A percentile compares a stretch with the other conserved stretches of the same genome.
Evolutionary conservation across 2,113 vertebrate genomes (phyloP).

Genomic region (Trachemys scripta): DNA sequence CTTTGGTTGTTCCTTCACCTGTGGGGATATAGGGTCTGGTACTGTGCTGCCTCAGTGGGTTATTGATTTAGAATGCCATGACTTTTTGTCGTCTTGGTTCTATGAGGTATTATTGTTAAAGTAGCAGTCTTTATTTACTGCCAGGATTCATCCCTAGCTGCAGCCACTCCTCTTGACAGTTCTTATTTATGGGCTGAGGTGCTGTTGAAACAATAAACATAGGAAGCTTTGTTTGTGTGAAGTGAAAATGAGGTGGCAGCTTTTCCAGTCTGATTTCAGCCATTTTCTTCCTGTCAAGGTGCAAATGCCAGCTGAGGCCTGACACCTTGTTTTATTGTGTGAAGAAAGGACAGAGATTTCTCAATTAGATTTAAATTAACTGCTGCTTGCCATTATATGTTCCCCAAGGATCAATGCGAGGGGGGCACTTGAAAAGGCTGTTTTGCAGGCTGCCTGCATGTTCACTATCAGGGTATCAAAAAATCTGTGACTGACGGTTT

Average conservation of each 20-base stretch:
- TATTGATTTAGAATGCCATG: fast-evolving
- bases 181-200: slow-evolving; percentile 54
- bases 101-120: background rate
- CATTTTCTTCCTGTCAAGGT: slow-evolving; percentile 63
- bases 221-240: background rate
- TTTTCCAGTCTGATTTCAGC: slow-evolving; percentile 50
- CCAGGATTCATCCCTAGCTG: background rate
- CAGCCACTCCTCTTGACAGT: background rate
- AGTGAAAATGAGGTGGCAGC: slow-evolving; percentile 68
- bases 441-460: slow-evolving; percentile 50
- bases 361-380: slow-evolving; percentile 85
- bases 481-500: slow-evolving; percentile 72
- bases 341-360: slow-evolving; percentile 77
- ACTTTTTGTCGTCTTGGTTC: background rate
- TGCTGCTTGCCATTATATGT: slow-evolving; percentile 76
- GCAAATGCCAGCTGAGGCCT: slow-evolving; percentile 79
- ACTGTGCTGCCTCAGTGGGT: background rate
- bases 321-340: slow-evolving; percentile 78
- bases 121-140: background rate
- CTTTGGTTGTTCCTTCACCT: background rate
- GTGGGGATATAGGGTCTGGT: fast-evolving
- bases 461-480: slow-evolving; percentile 53
- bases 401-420: slow-evolving; percentile 76
- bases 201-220: slow-evolving; percentile 31
- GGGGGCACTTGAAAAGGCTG: slow-evolving; percentile 48